Evolutionary conservation across 1,140 invertebrate genomes (phyloP), one percentile per base, ranked within the genome.

Genomic region (Brachionus sp.): DNA sequence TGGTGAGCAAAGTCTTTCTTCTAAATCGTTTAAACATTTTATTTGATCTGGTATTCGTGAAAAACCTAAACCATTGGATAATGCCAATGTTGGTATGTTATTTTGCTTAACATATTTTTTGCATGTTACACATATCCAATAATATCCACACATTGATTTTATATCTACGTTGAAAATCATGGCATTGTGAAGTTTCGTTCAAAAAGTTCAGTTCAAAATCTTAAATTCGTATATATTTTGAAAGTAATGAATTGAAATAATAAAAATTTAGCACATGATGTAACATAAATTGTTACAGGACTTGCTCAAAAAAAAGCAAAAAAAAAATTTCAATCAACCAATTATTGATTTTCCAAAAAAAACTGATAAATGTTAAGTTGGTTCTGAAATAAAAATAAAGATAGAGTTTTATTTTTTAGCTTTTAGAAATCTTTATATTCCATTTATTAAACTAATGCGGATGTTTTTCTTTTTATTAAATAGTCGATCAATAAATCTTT

Each of bases 111-210:
- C 50, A 57, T 57, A 57, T n/a, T 16, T 57, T n/a, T 57, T 16
- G 19, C 50, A 57, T n/a, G 50, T 57, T 4, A 57, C 5, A n/a
- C 50, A 57, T n/a, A 57, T 57, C 6, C n/a, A 57, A 57, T 29
- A 66, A 29, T 6, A 25, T 3, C 29, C 29, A 23, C 10, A 13
- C 10, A 10, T 9, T 29, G 10, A 13, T 33, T 25, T 13, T 9
- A 33, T 9, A 12, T 29, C 12, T 10, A 29, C 64, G 29, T 25
- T 25, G 29, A 66, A 66, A 9, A 66, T 33, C 23, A n/a, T n/a
- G n/a, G 53, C 53, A 62, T 62, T 62, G 53, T 62, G 53, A 62
- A 62, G 53, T 62, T 23, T 62, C 6, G 53, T 62, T 62, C 53
- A 62, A 62, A 62, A 62, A 62, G 3, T 62, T 25, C 16, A 62